These are phyloP conservation scores for Upupa epops DNA, from an alignment of 2,113 vertebrate genomes.

Conservation along the genomic window DNA sequence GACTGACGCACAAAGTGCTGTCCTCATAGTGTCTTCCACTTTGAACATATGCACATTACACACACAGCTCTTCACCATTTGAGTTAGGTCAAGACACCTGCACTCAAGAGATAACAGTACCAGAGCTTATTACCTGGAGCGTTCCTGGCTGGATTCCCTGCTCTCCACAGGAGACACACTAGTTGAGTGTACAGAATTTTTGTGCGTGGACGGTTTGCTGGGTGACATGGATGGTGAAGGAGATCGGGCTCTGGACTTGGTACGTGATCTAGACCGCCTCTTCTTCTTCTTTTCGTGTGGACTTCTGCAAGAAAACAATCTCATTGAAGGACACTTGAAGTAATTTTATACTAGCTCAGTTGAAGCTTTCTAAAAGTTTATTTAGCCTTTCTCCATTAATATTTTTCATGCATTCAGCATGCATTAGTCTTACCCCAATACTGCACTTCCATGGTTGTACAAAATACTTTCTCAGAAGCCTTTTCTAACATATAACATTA, in stretches of 20 bases:
- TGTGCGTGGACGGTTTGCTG: slow-evolving; percentile 71
- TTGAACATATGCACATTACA: background rate
- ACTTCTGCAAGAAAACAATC: slow-evolving; percentile 61
- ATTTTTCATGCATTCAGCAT: background rate
- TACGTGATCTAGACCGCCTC: slow-evolving; percentile 74
- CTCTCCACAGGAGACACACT: slow-evolving; percentile 90
- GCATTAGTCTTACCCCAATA: background rate
- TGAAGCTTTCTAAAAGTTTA: background rate
- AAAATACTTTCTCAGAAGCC: background rate
- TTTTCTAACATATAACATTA: background rate
- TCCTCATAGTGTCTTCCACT: background rate
- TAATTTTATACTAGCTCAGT: background rate
- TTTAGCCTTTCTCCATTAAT: background rate
- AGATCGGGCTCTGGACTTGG: slow-evolving; percentile 80
- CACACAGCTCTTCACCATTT: background rate
- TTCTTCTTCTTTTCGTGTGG: slow-evolving; percentile 89
- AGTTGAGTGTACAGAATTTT: slow-evolving; percentile 76
- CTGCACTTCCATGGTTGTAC: background rate
- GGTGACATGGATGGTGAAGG: slow-evolving; percentile 84
- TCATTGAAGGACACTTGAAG: background rate
- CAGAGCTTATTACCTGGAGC: slow-evolving; percentile 79
- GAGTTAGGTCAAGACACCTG: background rate
- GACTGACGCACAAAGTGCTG: background rate
- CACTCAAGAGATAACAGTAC: background rate
- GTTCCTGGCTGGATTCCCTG: slow-evolving; percentile 88